Percentiles rank a stretch among this genome's conserved stretches.
Conservation (phyloP, 2,888 invertebrate genomes). For the Tetragonisca angustula region DNA sequence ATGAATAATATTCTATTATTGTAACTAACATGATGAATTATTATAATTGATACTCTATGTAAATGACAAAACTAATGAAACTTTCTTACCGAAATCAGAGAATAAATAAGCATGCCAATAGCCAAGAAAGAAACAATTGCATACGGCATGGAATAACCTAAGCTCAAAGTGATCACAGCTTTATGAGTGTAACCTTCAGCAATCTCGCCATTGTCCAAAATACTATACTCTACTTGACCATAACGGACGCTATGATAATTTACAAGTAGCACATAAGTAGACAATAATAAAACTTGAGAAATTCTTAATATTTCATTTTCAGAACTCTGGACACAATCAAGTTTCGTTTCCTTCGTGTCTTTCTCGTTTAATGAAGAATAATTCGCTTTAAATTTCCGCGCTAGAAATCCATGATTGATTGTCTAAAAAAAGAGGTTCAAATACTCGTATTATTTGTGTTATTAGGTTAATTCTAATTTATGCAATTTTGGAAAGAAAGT, state of each 20-base stretch:
- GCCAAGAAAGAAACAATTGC: constrained; percentile 66
- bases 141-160: constrained; percentile 73
- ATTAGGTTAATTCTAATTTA: not conserved
- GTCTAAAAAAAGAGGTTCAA: constrained; percentile 14
- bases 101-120: constrained; percentile 73
- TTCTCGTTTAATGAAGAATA: not conserved
- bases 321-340: not conserved
- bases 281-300: constrained; percentile 69
- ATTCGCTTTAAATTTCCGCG: not conserved
- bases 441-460: too few relatives aligned
- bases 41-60: not conserved
- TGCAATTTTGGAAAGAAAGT: too few relatives aligned
- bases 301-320: constrained; percentile 67
- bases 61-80: not conserved
- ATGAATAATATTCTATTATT: not conserved
- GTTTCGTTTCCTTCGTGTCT: not conserved
- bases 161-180: constrained; percentile 70
- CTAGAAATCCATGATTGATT: constrained; percentile 12
- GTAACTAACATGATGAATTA: not conserved
- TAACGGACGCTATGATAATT: constrained; percentile 71
- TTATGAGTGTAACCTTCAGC: constrained; percentile 69
- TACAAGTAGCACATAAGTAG: constrained; percentile 65
- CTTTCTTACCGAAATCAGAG: constrained; percentile 72
- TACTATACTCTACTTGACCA: constrained; percentile 71
- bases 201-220: constrained; percentile 73